A percentile compares a stretch with the other conserved stretches of the same genome.
Conservation (phyloP, 2,113 vertebrate species). For the Antigone vipio region DNA sequence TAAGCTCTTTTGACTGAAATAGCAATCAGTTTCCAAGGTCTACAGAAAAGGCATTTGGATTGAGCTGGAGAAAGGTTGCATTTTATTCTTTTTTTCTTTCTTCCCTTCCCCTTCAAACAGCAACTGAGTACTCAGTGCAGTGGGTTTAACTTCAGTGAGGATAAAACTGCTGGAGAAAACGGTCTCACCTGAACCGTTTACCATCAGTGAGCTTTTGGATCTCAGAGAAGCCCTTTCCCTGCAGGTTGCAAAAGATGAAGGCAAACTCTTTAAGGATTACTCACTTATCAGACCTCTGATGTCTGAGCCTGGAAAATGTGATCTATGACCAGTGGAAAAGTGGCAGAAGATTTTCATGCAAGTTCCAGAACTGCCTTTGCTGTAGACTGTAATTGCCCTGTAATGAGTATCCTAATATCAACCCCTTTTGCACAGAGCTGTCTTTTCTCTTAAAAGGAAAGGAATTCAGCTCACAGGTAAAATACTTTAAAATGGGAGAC, state of each 20-base stretch:
- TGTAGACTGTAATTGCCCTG: conserved; percentile 1
- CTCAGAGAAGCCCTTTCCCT: conserved; percentile 58
- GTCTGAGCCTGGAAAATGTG: conserved; percentile 49
- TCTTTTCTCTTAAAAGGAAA: not conserved
- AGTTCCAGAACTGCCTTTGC: conserved; percentile 28
- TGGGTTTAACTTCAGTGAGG: conserved; percentile 47
- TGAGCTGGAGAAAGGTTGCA: conserved; percentile 2
- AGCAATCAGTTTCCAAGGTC: not conserved
- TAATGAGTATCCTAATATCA: not conserved
- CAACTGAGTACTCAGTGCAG: conserved; percentile 1
- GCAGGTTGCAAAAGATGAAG: conserved; percentile 61
- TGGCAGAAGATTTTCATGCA: conserved; percentile 43
- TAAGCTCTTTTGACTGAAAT: conserved; percentile 19
- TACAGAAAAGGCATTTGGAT: conserved; percentile 1
- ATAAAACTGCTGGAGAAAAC: conserved; percentile 59
- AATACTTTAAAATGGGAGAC: not conserved
- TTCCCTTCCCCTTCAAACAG: conserved; percentile 45
- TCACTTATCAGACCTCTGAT: conserved; percentile 50
- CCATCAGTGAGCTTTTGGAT: conserved; percentile 55
- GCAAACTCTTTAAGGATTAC: conserved; percentile 53
- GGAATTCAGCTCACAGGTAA: not conserved
- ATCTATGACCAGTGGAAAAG: conserved; percentile 48
- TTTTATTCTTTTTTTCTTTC: not conserved
- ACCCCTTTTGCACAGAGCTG: not conserved
- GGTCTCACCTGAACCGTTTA: conserved; percentile 44